Base-by-base conservation (phyloP, 2,888 invertebrate species). In the Leptogaster cylindrica region DNA sequence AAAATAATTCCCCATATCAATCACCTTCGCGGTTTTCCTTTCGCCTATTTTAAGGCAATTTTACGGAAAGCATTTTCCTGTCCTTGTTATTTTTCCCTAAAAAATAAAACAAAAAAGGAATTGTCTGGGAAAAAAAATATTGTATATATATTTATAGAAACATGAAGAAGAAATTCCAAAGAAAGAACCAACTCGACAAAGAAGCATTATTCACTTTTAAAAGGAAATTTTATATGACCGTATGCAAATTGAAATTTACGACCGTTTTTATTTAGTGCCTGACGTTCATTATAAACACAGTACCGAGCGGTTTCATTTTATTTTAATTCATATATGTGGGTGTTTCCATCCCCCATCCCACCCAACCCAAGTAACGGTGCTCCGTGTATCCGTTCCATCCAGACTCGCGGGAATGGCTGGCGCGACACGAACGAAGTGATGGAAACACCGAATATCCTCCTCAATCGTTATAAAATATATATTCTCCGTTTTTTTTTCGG, bases 211-310 rank as follows among this genome's bases (percentile, higher is more conserved):
- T 64, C 64, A 48, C 64, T 64, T 64, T 48, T 18, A 64, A 64
- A 64, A 64, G 28, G 48, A 64, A 46, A 48, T 48, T 46, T 48
- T 64, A 64, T 64, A 64, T 64, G 64, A 48, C 64, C 64, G 64
- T 48, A 64, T 64, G 64, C 48, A 64, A 64, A 64, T 64, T 64
- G 48, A 48, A 64, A 64, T 64, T 64, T 64, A 64, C 48, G 64
- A 64, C 31, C 64, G 48, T 64, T 48, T 64, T 64, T 64, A 64
- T 64, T 46, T 64, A 64, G 48, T 31, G 64, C 46, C 64, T 64
- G 48, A 48, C 12, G 64, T 48, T 64, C 46, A 44, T 48, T 48
- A 64, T 64, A 64, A 64, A 64, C 48, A 64, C 64, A 48, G 48
- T 48, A 48, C 33, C 28, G 64, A 31, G 64, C 64, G 61, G 61